These are phyloP conservation scores for Liodrosophila aerea DNA, from an alignment of 2,888 invertebrate genomes.

Conservation along the genomic window DNA sequence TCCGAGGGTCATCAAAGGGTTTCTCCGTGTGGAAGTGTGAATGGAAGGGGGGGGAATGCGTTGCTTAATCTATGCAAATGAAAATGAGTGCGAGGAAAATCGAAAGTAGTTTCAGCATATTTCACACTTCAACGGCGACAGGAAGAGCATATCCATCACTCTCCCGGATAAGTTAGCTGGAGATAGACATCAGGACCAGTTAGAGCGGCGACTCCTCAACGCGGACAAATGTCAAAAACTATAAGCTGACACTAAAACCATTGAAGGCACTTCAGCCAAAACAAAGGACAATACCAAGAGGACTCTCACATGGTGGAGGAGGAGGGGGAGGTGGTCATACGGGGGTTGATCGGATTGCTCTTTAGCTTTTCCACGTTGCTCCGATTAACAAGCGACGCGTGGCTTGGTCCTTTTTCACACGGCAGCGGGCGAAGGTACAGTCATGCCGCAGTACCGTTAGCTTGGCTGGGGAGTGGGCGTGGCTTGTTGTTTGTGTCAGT, in stretches of 20 bases:
- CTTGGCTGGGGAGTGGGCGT: neutral
- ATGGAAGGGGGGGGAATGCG: neutral
- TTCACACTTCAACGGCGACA: constrained; percentile 59
- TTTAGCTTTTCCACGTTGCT: constrained; percentile 57
- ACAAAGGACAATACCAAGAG: constrained; percentile 17
- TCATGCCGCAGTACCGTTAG: constrained; percentile 47
- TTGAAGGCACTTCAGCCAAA: constrained; percentile 64
- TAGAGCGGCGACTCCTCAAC: constrained; percentile 2
- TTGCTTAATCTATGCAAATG: constrained; percentile 53
- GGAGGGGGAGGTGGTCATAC: constrained; percentile 11
- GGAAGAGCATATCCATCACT: constrained; percentile 38
- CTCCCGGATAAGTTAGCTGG: neutral
- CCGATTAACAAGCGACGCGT: constrained; percentile 69
- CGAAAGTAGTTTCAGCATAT: constrained; percentile 44
- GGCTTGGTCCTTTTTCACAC: constrained; percentile 66
- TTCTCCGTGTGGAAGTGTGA: neutral
- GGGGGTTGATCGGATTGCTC: constrained; percentile 66
- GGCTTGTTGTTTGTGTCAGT: constrained; percentile 36
- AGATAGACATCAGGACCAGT: constrained; percentile 53
- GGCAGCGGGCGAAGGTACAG: constrained; percentile 74
- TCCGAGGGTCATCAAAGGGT: constrained; percentile 26
- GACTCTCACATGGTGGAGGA: neutral
- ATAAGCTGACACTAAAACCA: constrained; percentile 74
- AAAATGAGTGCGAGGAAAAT: constrained; percentile 14
- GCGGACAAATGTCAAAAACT: constrained; percentile 69